Conservation (phyloP, 64 coral and sea anemone genomes). For the Pocillopora verrucosa region DNA sequence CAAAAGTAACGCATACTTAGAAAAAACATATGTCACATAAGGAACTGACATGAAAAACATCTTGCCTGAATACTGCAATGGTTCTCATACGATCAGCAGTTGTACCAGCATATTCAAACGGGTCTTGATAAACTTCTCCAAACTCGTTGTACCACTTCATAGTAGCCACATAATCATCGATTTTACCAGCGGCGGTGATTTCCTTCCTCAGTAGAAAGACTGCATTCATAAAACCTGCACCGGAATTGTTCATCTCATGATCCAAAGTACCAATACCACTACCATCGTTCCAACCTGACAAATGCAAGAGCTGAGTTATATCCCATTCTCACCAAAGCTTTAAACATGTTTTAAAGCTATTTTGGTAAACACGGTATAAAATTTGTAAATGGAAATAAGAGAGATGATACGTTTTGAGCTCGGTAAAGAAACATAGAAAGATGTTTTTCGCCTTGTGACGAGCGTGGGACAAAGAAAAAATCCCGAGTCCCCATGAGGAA, state of each 20-base stretch:
- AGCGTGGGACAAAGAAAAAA: too few species aligned
- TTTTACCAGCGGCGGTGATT: neutral
- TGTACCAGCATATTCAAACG: slow-evolving; percentile 49
- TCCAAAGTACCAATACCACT: slow-evolving; percentile 48
- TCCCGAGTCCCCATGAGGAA: too few species aligned
- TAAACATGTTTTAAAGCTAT: too few species aligned
- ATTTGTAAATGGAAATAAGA: too few species aligned
- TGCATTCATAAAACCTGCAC: slow-evolving; percentile 44
- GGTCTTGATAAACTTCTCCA: slow-evolving; percentile 4
- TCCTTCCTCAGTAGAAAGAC: slow-evolving; percentile 26
- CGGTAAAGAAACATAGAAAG: too few species aligned
- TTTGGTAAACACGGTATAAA: too few species aligned
- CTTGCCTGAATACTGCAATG: neutral
- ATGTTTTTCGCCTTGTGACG: too few species aligned
- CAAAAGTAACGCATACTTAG: neutral
- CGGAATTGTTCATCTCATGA: slow-evolving; percentile 46
- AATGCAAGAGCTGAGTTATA: too few species aligned
- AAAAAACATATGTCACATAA: neutral
- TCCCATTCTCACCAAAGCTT: too few species aligned
- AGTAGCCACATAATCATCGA: neutral
- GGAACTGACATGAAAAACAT: neutral
- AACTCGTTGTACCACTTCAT: too few species aligned
- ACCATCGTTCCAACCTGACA: slow-evolving; percentile 38
- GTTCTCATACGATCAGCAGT: slow-evolving; percentile 57
- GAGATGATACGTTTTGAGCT: too few species aligned